A percentile compares a stretch with the other conserved stretches of the same genome.
Conservation (phyloP, 2,797 vertebrate species). For the Sardinella longiceps region DNA sequence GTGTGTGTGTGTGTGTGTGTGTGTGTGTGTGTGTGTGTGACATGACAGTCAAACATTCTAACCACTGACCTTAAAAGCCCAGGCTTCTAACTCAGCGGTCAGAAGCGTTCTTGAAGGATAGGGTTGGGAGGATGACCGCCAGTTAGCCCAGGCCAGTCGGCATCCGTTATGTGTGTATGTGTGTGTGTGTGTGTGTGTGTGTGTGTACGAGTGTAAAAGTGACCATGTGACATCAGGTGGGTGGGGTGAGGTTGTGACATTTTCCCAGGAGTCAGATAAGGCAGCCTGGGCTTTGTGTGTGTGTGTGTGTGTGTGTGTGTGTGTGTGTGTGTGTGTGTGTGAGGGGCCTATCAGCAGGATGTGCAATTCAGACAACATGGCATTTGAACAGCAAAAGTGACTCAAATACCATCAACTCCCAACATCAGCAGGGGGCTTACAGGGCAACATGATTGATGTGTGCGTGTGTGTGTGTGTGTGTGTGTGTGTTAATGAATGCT, state of each 20-base stretch:
- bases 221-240: neutral
- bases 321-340: neutral
- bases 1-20: neutral
- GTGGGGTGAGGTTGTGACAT: neutral
- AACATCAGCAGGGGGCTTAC: conserved; percentile 29
- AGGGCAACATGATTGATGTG: neutral
- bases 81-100: no score
- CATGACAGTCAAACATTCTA: no score
- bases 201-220: neutral
- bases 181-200: neutral
- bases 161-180: neutral
- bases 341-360: conserved; percentile 41
- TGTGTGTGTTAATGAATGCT: neutral
- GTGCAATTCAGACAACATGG: conserved; percentile 68
- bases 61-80: no score
- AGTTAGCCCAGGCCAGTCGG: no score
- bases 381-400: conserved; percentile 66
- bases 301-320: neutral
- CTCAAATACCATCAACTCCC: conserved; percentile 42
- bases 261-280: neutral
- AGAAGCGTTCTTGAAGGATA: no score
- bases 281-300: no score
- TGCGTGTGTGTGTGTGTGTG: neutral
- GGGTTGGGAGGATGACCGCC: no score
- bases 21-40: neutral